Percentiles rank a stretch among this genome's conserved stretches.
Conservation (phyloP, 2,113 vertebrate species). For the Equus przewalskii region DNA sequence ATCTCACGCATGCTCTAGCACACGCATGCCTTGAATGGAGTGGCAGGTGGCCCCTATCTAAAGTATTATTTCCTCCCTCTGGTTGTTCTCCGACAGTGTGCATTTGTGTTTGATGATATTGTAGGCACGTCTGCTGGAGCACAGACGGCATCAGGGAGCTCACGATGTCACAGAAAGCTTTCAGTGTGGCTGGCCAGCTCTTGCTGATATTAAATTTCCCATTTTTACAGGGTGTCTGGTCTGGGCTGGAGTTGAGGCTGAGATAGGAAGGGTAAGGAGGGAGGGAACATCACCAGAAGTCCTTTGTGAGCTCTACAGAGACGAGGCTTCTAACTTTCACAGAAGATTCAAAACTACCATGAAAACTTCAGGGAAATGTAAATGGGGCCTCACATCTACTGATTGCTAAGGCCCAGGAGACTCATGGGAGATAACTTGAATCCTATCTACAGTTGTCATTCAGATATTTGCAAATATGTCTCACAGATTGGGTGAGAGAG, state of each 20-base stretch:
- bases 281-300: neutral
- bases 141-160: neutral
- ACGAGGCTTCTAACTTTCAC: neutral
- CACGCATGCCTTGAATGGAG: neutral
- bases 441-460: neutral
- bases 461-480: constrained; percentile 9
- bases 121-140: neutral
- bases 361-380: neutral
- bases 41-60: neutral
- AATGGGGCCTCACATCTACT: too few species aligned
- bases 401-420: neutral
- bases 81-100: neutral
- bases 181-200: neutral
- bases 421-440: neutral
- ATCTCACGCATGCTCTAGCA: neutral
- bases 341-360: neutral
- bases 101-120: neutral
- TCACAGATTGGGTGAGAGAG: neutral
- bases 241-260: neutral
- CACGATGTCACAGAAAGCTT: neutral
- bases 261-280: neutral
- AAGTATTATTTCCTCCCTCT: neutral
- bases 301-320: neutral
- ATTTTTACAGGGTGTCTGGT: neutral
- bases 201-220: neutral